Base-by-base conservation (phyloP, 2,113 vertebrate genomes). In the Equus przewalskii region DNA sequence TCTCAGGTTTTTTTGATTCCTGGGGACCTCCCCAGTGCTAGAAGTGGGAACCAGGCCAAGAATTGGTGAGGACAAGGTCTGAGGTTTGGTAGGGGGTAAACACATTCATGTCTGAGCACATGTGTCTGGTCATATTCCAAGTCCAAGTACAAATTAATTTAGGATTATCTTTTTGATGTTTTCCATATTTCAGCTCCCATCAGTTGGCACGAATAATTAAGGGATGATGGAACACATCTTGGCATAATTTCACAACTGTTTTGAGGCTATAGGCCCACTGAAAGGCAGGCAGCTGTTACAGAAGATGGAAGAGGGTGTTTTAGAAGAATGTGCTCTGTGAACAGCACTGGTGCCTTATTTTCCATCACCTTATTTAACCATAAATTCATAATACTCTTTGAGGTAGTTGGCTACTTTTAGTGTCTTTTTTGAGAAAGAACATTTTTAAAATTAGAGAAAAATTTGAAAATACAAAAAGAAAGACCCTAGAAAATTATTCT, bases 171-270 rank as follows among this genome's bases (percentile, higher is more conserved):
- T 79, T 91, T 73, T 97, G 82, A 78, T 95, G 65, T 87, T 91
- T 89, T 96, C 91, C 86, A 72, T 91, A 97, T 97, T 98, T 94
- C 89, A 85, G 67, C 76, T 93, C 86, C 69, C 73, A 60, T 91
- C 12, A 54, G 36, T 70, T 95, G 93, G 88, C 82, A 80, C 62
- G 96, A 83, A 76, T 86, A 97, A 94, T 85, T 84, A 75, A 93
- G 64, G 62, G 26, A 67, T 83, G 89, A 87, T 91, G 73, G 87
- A 96, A 89, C 7, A 96, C 58, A 72, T 54, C 65, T 93, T 94
- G 82, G 86, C 67, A 67, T 28, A 83, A 67, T 87, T 96, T 76
- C 1, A 15, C 64, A 83, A 62, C 51, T 67, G 36, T 49, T 90
- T 91, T 91, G 33, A 56, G 75, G 64, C 36, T 51, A 41, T 7